Base-by-base conservation (phyloP, 2,797 vertebrate species). In the Poecilia gillii region DNA sequence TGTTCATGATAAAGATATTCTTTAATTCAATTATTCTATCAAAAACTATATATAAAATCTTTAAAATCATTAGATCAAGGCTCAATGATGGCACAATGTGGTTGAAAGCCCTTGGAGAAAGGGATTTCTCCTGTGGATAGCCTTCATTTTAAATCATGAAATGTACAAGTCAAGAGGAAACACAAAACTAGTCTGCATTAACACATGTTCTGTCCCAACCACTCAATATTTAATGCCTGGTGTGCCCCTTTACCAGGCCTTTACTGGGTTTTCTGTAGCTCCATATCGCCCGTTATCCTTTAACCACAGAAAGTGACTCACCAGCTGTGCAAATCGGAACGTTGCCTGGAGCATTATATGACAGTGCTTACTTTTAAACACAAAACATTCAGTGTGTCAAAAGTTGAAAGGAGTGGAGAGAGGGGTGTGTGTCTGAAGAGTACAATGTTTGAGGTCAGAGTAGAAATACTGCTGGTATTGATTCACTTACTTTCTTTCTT, bases 311-410 rank as follows among this genome's bases (percentile, higher is more conserved):
- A 71, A n/a, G 41, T 71, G 13, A 71, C 41, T 28, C 66, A 71
- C 23, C 41, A 45, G 41, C 41, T 45, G 41, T 71, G 68, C 41
- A 71, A 71, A 71, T 71, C n/a, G 41, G n/a, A 45, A 71, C 1
- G 28, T 71, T 71, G 68, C 41, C 68, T 71, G 41, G 45, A 45
- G 41, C 68, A 16, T 71, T 71, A 45, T 71, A 16, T 45, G 68
- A 45, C 41, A 45, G 41, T 45, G 68, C 68, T 45, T 45, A 71
- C 23, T 71, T 39, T n/a, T 71, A 45, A 71, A 45, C 25, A 45
- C 6, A 16, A n/a, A 43, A 70, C 4, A 45, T 7, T 71, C 41
- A 71, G 41, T 45, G 62, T 66, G 33, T 68, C 33, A 39, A 41
- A 23, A 68, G 33, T 25, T 68, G 18, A 68, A 68, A 68, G 18